Evolutionary conservation across 2,797 vertebrate genomes (phyloP).

Genomic region (Tinamus major): DNA sequence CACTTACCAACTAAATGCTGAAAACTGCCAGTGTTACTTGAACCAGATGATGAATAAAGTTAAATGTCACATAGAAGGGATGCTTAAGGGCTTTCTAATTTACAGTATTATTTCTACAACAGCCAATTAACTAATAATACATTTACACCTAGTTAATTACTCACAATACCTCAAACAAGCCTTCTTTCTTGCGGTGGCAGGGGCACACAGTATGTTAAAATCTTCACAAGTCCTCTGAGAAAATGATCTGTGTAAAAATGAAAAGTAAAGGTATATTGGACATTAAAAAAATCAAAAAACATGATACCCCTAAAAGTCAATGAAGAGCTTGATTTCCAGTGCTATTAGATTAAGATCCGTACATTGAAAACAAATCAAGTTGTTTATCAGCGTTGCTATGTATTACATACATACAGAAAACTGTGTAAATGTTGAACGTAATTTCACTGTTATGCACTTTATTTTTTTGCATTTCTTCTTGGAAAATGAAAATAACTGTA

Average conservation of each 20-base stretch:
- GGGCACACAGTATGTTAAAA: background rate
- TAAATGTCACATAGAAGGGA: background rate
- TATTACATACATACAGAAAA: background rate
- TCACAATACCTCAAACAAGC: background rate
- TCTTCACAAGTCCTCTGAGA: background rate
- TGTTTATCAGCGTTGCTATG: background rate
- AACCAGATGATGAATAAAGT: background rate
- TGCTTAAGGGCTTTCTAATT: constrained; percentile 27
- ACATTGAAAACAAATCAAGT: background rate
- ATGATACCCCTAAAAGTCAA: background rate
- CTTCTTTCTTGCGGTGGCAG: background rate
- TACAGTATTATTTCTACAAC: constrained; percentile 4
- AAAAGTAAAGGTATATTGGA: background rate
- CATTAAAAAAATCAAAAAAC: background rate
- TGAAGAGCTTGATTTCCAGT: background rate
- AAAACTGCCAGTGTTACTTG: constrained; percentile 4
- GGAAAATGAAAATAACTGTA: constrained; percentile 11
- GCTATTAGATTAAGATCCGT: background rate
- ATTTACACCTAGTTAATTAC: background rate
- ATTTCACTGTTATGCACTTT: constrained; percentile 50
- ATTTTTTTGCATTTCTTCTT: constrained; percentile 25
- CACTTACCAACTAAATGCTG: background rate
- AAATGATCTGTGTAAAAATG: background rate
- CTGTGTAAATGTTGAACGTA: constrained; percentile 28
- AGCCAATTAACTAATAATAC: background rate